Conservation (phyloP, 2,888 invertebrate species). For the Mamestra brassicae region DNA sequence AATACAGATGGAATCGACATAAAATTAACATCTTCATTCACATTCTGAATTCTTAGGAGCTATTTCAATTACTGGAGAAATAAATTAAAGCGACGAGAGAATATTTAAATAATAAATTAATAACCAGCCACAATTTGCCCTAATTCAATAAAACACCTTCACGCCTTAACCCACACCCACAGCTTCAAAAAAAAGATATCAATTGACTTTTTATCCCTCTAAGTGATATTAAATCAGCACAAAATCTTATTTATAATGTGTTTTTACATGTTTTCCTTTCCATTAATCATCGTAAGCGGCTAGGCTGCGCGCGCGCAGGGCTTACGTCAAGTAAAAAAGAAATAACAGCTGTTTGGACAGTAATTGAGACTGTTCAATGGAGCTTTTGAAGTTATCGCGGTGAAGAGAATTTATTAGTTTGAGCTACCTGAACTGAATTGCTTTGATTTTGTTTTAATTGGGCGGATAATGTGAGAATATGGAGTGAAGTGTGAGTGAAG, state of each 20-base stretch:
- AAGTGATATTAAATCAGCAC: constrained; percentile 40
- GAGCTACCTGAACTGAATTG: constrained; percentile 15
- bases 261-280: constrained; percentile 16
- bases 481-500: neutral
- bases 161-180: neutral
- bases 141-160: neutral
- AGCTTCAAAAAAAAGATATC: neutral
- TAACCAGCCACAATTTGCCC: neutral
- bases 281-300: constrained; percentile 44
- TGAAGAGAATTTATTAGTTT: constrained; percentile 13
- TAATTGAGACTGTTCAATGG: constrained; percentile 54
- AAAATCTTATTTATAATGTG: constrained; percentile 36
- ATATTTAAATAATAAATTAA: neutral
- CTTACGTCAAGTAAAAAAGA: constrained; percentile 39
- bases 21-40: too few relatives aligned
- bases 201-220: constrained; percentile 17
- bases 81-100: neutral
- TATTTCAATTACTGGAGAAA: too few relatives aligned
- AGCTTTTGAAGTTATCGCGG: constrained; percentile 12
- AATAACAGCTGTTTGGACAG: constrained; percentile 15
- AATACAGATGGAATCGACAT: too few relatives aligned
- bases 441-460: neutral
- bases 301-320: constrained; percentile 27
- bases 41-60: too few relatives aligned
- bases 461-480: neutral